A percentile compares a stretch with the other conserved stretches of the same genome.
Conservation (phyloP, 2,113 vertebrate genomes). For the Zeus faber region DNA sequence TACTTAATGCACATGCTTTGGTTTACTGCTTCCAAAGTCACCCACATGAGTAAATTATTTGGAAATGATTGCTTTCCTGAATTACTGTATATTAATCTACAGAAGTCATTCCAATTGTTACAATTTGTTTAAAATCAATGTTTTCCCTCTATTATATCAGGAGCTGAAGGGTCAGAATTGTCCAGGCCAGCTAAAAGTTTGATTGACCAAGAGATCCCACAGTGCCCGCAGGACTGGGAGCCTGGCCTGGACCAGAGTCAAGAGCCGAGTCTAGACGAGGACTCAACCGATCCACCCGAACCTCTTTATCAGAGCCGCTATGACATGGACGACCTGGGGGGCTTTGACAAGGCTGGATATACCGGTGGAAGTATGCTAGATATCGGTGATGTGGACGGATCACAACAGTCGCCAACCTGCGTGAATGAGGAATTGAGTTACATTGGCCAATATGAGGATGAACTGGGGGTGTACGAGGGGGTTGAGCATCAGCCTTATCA, state of each 20-base stretch:
- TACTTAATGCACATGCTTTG: too few relatives aligned
- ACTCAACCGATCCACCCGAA: conserved; percentile 39
- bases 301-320: conserved; percentile 59
- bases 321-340: conserved; percentile 54
- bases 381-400: conserved; percentile 52
- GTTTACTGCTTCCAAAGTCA: too few relatives aligned
- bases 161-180: conserved; percentile 43
- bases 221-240: conserved; percentile 63
- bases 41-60: too few relatives aligned
- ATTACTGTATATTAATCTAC: too few relatives aligned
- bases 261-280: conserved; percentile 41
- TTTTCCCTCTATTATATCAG: conserved; percentile 22
- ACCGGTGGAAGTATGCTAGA: conserved; percentile 47
- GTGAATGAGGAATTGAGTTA: conserved; percentile 49
- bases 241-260: conserved; percentile 44
- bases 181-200: conserved; percentile 58
- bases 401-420: conserved; percentile 52
- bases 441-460: conserved; percentile 47
- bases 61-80: too few relatives aligned
- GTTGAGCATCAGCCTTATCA: conserved; percentile 46
- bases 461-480: conserved; percentile 37
- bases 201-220: conserved; percentile 57
- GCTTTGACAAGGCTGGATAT: conserved; percentile 56
- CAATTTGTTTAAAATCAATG: neutral
- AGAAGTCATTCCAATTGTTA: too few relatives aligned